Percentiles rank a stretch among this genome's conserved stretches.
phyloP scores from a whole-genome alignment of 2,888 invertebrate genomes.

The Drosophila limbata region DNA sequence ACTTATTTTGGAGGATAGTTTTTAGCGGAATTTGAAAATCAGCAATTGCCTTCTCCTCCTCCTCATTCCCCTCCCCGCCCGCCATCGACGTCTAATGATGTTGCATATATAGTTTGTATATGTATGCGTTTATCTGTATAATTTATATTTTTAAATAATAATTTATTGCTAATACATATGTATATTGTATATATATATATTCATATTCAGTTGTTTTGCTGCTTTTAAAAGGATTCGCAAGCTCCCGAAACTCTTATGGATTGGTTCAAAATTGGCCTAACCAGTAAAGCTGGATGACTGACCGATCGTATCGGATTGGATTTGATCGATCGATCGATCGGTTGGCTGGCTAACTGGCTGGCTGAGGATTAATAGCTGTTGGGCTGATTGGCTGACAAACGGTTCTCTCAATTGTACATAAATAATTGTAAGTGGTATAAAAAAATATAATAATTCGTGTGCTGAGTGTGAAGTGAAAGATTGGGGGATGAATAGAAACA shows the following conservation, averaged over 20 bases:
- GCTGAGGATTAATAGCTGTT: conserved; percentile 27
- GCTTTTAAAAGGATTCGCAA: conserved; percentile 50
- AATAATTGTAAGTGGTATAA: conserved; percentile 21
- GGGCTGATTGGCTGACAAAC: conserved; percentile 24
- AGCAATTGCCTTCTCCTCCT: conserved; percentile 23
- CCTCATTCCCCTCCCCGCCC: background rate
- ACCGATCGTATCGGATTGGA: background rate
- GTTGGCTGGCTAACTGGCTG: conserved; percentile 17
- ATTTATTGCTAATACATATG: conserved; percentile 68
- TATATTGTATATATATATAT: conserved; percentile 58
- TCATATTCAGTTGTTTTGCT: conserved; percentile 61
- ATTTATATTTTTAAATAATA: conserved; percentile 64
- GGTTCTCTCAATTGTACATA: conserved; percentile 46
- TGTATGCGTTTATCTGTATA: conserved; percentile 40
- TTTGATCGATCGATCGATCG: background rate
- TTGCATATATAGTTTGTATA: conserved; percentile 1
- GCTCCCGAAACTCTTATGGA: conserved; percentile 56
- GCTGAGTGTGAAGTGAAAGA: background rate
- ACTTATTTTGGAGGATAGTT: conserved; percentile 31
- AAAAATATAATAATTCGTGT: conserved; percentile 35
- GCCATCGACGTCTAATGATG: background rate
- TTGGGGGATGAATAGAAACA: conserved; percentile 22
- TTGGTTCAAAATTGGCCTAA: conserved; percentile 37
- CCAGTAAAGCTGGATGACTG: conserved; percentile 20
- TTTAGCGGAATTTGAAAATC: conserved; percentile 11